Base-by-base conservation (phyloP, 2,888 invertebrate species). In the Drosophila leonis region DNA sequence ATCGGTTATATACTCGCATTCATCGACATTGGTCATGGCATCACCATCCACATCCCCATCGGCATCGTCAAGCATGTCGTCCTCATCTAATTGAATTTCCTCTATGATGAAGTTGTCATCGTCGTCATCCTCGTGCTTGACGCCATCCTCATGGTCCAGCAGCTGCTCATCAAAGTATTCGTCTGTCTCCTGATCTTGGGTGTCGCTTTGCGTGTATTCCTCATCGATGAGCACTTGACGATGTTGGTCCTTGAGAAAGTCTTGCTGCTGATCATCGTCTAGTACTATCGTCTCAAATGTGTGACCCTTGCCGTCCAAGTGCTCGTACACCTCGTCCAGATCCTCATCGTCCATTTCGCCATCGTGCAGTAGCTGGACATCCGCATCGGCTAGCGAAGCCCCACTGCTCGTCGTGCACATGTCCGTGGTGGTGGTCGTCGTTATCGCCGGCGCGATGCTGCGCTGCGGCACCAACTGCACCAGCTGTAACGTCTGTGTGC, bases 151-250 rank as follows among this genome's bases (percentile, higher is more conserved):
- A 10, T 73, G 65, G 15, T 88, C 82, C 52, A 90, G 65, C 35
- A 87, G 61, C 20, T 90, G 86, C 18, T 88, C 90, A 2, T 83
- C 86, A 63, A 72, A 75, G 8, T 76, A 81, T 35, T 80, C 90
- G 29, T 80, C 80, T 0, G 85, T 74, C 27, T 87, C 88, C 49
- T 89, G 75, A 42, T 93, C 92, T 48, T 90, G 86, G 13, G 90
- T 88, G 51, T 90, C 90, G 66, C 81, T 86, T 41, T 91, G 90
- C 27, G 91, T 85, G 24, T 90, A 76, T 66, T 91, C 84, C 65
- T 92, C 91, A 8, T 92, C 91, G n/a, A 92, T 91, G 35, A 92
- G 82, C n/a, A 92, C 90, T 31, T 90, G 89, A 48, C 83, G 78
- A 20, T 83, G 80, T 31, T 62, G 74, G n/a, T 89, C 89, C 48